These are phyloP conservation scores for Thunnus albacares DNA, from an alignment of 2,797 vertebrate species.

Conservation along the genomic window DNA sequence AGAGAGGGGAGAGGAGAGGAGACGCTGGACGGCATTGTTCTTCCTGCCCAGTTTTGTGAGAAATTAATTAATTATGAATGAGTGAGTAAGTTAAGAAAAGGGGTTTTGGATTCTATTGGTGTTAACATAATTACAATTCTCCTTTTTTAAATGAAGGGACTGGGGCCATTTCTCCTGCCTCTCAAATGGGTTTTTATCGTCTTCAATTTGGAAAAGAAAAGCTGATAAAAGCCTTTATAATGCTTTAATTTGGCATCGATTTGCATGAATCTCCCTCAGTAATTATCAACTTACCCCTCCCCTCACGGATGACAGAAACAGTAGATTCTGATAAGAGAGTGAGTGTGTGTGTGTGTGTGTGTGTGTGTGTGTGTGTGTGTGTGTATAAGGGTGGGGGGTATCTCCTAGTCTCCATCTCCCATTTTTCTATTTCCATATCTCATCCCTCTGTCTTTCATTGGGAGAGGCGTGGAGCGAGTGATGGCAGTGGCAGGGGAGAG, in stretches of 20 bases:
- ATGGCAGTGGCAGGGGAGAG: slow-evolving; percentile 76
- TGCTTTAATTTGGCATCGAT: slow-evolving; percentile 89
- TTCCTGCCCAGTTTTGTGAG: slow-evolving; percentile 79
- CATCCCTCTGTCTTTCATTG: slow-evolving; percentile 84
- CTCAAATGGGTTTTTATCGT: slow-evolving; percentile 86
- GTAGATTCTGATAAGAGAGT: slow-evolving; percentile 82
- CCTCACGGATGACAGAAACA: slow-evolving; percentile 79
- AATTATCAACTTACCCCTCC: slow-evolving; percentile 84
- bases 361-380: slow-evolving; percentile 21
- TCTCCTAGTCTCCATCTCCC: slow-evolving; percentile 79
- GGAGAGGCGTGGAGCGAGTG: slow-evolving; percentile 77
- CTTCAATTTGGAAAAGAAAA: slow-evolving; percentile 88
- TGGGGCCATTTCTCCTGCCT: slow-evolving; percentile 76
- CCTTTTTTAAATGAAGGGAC: slow-evolving; percentile 80
- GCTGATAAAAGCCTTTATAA: slow-evolving; percentile 88
- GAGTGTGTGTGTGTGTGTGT: slow-evolving; percentile 26
- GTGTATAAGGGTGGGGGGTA: slow-evolving; percentile 58
- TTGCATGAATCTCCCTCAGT: slow-evolving; percentile 86
- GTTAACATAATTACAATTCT: slow-evolving; percentile 88
- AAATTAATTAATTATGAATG: slow-evolving; percentile 91
- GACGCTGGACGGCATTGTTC: slow-evolving; percentile 80
- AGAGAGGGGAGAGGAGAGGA: slow-evolving; percentile 67
- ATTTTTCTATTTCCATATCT: slow-evolving; percentile 88
- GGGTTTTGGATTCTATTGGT: slow-evolving; percentile 81
- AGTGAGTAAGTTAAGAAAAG: slow-evolving; percentile 85